Conservation (phyloP, 2,888 invertebrate species). For the Zygothrica quintamaculata region DNA sequence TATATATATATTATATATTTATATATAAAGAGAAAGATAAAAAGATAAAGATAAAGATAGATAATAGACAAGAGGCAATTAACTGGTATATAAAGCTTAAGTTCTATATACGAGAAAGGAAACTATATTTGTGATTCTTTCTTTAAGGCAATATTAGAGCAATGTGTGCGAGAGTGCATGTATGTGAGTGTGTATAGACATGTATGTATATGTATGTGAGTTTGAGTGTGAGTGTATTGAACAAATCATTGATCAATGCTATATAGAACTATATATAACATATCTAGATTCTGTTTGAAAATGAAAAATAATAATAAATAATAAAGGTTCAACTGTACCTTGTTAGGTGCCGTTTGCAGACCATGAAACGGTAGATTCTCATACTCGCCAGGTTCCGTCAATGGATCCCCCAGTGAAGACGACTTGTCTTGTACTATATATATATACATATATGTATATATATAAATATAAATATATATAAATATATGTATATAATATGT, state of each 20-base stretch:
- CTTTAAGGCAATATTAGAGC: background rate
- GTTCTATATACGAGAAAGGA: constrained; percentile 11
- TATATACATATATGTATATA: constrained; percentile 27
- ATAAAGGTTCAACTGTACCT: constrained; percentile 87
- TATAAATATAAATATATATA: constrained; percentile 21
- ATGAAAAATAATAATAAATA: no score
- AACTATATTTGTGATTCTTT: background rate
- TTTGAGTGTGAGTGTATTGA: constrained; percentile 17
- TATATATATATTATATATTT: background rate
- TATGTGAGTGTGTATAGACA: constrained; percentile 8
- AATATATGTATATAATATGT: constrained; percentile 17
- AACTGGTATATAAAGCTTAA: constrained; percentile 34
- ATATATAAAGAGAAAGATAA: constrained; percentile 11
- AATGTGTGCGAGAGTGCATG: constrained; percentile 14
- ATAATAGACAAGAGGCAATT: constrained; percentile 53
- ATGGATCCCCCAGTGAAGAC: constrained; percentile 87
- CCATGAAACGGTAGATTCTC: constrained; percentile 98
- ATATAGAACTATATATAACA: no score
- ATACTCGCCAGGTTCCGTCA: constrained; percentile 94
- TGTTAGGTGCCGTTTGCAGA: constrained; percentile 95
- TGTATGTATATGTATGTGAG: constrained; percentile 4
- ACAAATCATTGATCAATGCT: no score
- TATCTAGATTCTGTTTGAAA: no score
- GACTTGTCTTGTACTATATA: constrained; percentile 85
- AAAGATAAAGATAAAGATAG: constrained; percentile 45